Base-by-base conservation (phyloP, 2,113 vertebrate species). In the Bos javanicus region DNA sequence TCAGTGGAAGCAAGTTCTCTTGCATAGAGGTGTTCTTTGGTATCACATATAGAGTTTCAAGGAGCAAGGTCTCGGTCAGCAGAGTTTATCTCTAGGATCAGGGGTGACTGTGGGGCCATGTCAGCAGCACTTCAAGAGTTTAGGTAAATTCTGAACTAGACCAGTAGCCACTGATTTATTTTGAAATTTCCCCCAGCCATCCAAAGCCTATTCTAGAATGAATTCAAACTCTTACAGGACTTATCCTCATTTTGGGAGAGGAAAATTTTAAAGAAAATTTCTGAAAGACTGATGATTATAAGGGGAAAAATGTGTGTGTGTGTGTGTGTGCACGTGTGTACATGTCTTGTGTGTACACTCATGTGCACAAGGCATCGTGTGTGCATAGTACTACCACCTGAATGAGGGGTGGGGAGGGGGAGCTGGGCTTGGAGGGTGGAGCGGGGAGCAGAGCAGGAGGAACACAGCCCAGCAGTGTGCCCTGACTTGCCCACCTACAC, bases 261-360 rank as follows among this genome's bases (percentile, higher is more conserved):
- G 26, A 80, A 94, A 48, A 43, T 84, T 62, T 19, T n/a, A 25
- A 67, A 26, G 76, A 56, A 90, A 54, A 10, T 62, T 95, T 96
- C 36, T 62, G 56, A 54, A 93, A 64, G 14, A 28, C 36, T 33
- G 74, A 50, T 62, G 25, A 74, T 83, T 13, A 74, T 59, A 21
- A 84, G 83, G 15, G 30, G 7, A 33, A 43, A 62, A 80, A 33
- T 19, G 7, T 5, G 4, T 36, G 36, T 50, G 59, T 25, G 5
- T 52, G 26, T 46, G 33, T 16, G 4, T 26, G 17, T 12, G 80
- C 1, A 17, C 13, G 2, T 11, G 6, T 25, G 1, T 28, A 10
- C 46, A 21, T 6, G 46, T 74, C 12, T 30, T 33, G 19, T 39
- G 7, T 16, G 7, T 21, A 54, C 8, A 25, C 25, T 11, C 30